Conservation (phyloP, 2,797 vertebrate genomes). For the Pseudochaenichthys georgianus region DNA sequence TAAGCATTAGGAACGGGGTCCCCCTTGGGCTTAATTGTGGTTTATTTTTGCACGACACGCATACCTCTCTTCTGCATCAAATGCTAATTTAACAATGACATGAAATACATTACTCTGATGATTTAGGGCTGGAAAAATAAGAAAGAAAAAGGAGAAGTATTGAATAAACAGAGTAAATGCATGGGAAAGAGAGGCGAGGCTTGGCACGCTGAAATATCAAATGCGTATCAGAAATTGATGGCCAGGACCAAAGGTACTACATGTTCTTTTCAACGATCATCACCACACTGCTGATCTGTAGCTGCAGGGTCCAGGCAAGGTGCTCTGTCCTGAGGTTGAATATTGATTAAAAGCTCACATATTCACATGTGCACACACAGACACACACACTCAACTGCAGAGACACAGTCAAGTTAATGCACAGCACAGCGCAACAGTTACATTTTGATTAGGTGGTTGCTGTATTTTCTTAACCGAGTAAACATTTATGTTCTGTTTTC, state of each 20-base stretch:
- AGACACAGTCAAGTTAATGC: slow-evolving; percentile 24
- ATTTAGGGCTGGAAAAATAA: slow-evolving; percentile 61
- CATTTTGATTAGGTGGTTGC: slow-evolving; percentile 70
- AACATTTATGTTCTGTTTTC: slow-evolving; percentile 63
- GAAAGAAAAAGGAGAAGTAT: slow-evolving; percentile 41
- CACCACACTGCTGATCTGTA: slow-evolving; percentile 55
- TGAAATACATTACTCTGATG: slow-evolving; percentile 79
- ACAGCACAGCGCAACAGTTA: slow-evolving; percentile 54
- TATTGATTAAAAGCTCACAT: slow-evolving; percentile 62
- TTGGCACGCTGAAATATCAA: slow-evolving; percentile 51
- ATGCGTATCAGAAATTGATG: slow-evolving; percentile 65
- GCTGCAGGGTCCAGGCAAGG: slow-evolving; percentile 57
- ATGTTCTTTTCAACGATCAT: slow-evolving; percentile 69
- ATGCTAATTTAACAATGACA: slow-evolving; percentile 80
- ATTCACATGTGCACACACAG: not conserved
- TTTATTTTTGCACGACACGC: slow-evolving; percentile 76
- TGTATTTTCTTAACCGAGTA: slow-evolving; percentile 66
- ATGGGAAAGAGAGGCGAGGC: slow-evolving; percentile 32
- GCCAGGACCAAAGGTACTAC: slow-evolving; percentile 56
- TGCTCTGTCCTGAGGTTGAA: slow-evolving; percentile 61
- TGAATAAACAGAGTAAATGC: slow-evolving; percentile 68
- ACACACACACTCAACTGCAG: not conserved
- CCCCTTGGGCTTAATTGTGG: slow-evolving; percentile 82
- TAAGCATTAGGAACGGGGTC: slow-evolving; percentile 70
- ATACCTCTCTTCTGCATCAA: slow-evolving; percentile 74